A percentile compares a stretch with the other conserved stretches of the same genome.
These are phyloP conservation scores for Hirundichthys speculiger DNA, from an alignment of 2,113 vertebrate genomes.

Conservation along the genomic window DNA sequence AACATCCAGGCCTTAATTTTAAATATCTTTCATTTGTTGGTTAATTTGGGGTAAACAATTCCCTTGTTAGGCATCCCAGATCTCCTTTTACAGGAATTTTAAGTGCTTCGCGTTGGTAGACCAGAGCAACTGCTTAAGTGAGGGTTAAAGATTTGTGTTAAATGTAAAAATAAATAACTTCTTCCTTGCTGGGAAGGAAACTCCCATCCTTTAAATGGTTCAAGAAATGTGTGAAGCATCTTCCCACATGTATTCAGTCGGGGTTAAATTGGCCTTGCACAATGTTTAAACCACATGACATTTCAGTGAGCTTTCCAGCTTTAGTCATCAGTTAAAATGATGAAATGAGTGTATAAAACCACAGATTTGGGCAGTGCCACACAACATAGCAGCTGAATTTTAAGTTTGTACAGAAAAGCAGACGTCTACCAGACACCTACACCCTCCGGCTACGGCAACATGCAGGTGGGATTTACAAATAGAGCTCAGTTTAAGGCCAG, in stretches of 20 bases:
- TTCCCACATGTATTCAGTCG: neutral
- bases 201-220: constrained; percentile 9
- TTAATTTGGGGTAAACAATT: too few species aligned
- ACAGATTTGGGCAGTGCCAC: neutral
- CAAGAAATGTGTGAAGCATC: too few species aligned
- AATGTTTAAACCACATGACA: constrained; percentile 23
- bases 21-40: too few species aligned
- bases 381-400: neutral
- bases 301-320: constrained; percentile 19
- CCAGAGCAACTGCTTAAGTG: too few species aligned
- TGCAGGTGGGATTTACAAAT: constrained; percentile 50
- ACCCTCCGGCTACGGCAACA: constrained; percentile 20
- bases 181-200: constrained; percentile 2
- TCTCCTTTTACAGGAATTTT: too few species aligned
- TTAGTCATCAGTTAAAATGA: neutral
- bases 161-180: too few species aligned
- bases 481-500: constrained; percentile 36
- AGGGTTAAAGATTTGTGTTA: too few species aligned
- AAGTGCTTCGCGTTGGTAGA: too few species aligned
- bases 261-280: constrained; percentile 22
- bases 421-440: constrained; percentile 41
- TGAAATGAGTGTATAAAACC: constrained; percentile 4
- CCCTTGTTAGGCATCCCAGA: too few species aligned
- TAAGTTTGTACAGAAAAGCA: constrained; percentile 2
- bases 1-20: too few species aligned